Evolutionary conservation across 2,888 invertebrate species (phyloP).

Genomic region (Oligia strigilis): DNA sequence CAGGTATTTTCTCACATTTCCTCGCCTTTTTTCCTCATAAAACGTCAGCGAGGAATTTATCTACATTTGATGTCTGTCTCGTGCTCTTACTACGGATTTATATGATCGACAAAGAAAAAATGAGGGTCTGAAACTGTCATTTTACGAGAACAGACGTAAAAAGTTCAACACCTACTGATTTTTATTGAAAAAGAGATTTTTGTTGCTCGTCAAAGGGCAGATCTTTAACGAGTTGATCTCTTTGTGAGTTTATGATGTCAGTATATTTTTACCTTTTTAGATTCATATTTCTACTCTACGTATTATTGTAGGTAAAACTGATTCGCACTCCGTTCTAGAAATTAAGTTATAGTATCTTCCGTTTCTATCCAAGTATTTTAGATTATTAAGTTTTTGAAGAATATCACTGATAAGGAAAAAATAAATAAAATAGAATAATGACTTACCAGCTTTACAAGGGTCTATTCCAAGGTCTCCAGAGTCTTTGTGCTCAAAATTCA

Average conservation of each 20-base stretch:
- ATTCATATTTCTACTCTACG: background rate
- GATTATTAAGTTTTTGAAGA: no score
- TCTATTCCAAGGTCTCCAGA: slow-evolving; percentile 95
- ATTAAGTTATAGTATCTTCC: background rate
- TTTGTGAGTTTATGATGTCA: slow-evolving; percentile 19
- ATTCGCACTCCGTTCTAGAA: background rate
- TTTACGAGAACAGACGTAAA: slow-evolving; percentile 44
- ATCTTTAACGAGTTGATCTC: slow-evolving; percentile 40
- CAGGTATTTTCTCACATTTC: slow-evolving; percentile 24
- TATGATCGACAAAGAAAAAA: slow-evolving; percentile 47
- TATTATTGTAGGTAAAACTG: background rate
- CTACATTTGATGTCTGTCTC: slow-evolving; percentile 56
- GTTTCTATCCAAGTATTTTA: background rate
- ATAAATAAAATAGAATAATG: background rate
- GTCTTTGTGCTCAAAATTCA: slow-evolving; percentile 92
- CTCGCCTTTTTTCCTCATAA: slow-evolving; percentile 42
- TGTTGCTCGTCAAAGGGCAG: slow-evolving; percentile 34
- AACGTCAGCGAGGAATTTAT: slow-evolving; percentile 44
- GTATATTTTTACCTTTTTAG: slow-evolving; percentile 3
- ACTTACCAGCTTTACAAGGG: slow-evolving; percentile 96
- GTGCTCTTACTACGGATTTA: slow-evolving; percentile 39
- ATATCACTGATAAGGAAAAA: background rate
- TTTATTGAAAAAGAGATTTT: slow-evolving; percentile 45
- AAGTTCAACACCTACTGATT: slow-evolving; percentile 53
- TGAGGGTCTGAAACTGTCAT: slow-evolving; percentile 42